Conservation (phyloP, 2,888 invertebrate genomes). For the Malachius bipustulatus region DNA sequence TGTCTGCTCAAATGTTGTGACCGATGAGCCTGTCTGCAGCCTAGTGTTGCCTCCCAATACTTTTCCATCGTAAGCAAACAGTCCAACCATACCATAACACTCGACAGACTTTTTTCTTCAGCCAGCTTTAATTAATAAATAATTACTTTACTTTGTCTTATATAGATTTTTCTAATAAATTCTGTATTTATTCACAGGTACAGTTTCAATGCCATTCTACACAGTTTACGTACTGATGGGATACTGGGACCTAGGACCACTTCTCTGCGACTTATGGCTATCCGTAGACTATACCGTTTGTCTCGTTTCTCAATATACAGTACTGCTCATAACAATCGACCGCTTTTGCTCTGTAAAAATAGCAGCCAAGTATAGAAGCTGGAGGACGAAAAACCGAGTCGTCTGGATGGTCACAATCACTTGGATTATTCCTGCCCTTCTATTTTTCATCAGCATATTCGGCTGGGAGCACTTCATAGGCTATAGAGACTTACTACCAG, state of each 20-base stretch:
- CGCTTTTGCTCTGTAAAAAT: slow-evolving; percentile 98
- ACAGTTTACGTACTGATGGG: slow-evolving; percentile 94
- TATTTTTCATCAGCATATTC: slow-evolving; percentile 97
- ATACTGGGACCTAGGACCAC: slow-evolving; percentile 92
- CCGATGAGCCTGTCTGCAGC: too few relatives aligned
- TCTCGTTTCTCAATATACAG: slow-evolving; percentile 97
- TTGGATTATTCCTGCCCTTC: slow-evolving; percentile 90
- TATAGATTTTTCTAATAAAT: slow-evolving; percentile 5
- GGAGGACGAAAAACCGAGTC: slow-evolving; percentile 89
- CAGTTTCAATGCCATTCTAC: slow-evolving; percentile 97
- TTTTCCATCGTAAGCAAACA: too few relatives aligned
- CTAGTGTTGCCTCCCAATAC: too few relatives aligned
- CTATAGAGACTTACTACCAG: slow-evolving; percentile 72
- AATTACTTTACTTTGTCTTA: slow-evolving; percentile 5
- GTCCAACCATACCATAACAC: neutral
- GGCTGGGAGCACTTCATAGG: slow-evolving; percentile 99
- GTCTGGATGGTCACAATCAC: slow-evolving; percentile 93
- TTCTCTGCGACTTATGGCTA: slow-evolving; percentile 95
- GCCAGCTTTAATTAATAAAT: neutral
- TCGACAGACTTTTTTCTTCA: neutral
- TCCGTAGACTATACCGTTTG: slow-evolving; percentile 99
- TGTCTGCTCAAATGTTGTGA: too few relatives aligned
- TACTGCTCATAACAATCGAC: slow-evolving; percentile 95
- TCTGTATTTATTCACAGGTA: slow-evolving; percentile 48
- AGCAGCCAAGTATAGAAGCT: slow-evolving; percentile 91